Evolutionary conservation across 1,140 invertebrate species (phyloP), one percentile per base, ranked within the genome.

Genomic region (Subanguina moxae): DNA sequence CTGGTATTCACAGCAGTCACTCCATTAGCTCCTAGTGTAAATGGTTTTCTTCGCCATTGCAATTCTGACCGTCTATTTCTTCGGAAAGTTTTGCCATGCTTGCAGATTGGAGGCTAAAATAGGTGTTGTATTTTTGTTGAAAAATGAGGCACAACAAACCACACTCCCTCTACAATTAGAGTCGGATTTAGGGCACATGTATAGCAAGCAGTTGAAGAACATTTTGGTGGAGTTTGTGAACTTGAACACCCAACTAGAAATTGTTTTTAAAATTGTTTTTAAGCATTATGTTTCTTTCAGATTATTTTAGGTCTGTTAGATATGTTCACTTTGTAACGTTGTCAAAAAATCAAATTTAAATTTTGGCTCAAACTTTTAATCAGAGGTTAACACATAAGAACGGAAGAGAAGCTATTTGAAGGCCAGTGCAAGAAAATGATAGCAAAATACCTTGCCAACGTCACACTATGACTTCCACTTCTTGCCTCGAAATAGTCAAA

Each of bases 181-280:
- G 62, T 76, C 75, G 13, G 38, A 73, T 64, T 76, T 76, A 1
- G 73, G 65, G 52, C 74, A 76, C 57, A 75, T 71, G 57, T 76
- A 76, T 23, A 76, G 57, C 21, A 76, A 52, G 27, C 74, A 76
- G 58, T 76, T 65, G 27, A 76, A 76, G 38, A 68, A 73, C 27
- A 76, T 71, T 62, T 64, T 61, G 9, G 61, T 65, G 23, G 75
- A 65, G 13, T 70, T 58, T 23, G 69, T 62, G 23, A 76, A 76
- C 45, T 67, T 70, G 63, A 76, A 76, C 23, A 76, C 74, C 32
- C 69, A 59, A 15, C n/a, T 52, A 11, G 11, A 38, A 38, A n/a
- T n/a, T n/a, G n/a, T n/a, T n/a, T n/a, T n/a, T n/a, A n/a, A n/a
- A n/a, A n/a, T n/a, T n/a, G n/a, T n/a, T n/a, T n/a, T n/a, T n/a